Evolutionary conservation across 2,888 invertebrate genomes (phyloP).

Genomic region (Ypsolopha scabrella): DNA sequence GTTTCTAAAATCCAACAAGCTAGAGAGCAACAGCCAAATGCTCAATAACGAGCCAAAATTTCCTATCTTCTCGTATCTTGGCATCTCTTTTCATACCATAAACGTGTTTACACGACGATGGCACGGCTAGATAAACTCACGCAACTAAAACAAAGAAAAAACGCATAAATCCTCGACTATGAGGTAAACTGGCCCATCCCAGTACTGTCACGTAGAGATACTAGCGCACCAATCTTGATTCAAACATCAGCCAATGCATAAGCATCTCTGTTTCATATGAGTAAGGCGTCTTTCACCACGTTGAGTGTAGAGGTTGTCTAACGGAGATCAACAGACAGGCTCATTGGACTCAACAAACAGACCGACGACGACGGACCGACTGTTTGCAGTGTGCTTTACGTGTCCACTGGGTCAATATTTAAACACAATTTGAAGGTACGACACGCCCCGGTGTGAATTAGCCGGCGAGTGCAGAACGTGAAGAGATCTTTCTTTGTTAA

Average conservation of each 20-base stretch:
- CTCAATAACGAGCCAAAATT: too few relatives aligned
- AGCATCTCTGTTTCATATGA: too few relatives aligned
- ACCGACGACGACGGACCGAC: constrained; percentile 21
- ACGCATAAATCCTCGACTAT: constrained; percentile 24
- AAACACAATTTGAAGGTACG: constrained; percentile 61
- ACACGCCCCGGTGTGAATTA: constrained; percentile 44
- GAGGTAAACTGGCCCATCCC: constrained; percentile 14
- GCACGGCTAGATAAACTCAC: constrained; percentile 22
- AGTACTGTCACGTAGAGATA: too few relatives aligned
- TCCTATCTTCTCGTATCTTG: background rate
- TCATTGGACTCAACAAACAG: constrained; percentile 51
- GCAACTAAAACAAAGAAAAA: constrained; percentile 21
- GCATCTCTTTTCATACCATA: constrained; percentile 19
- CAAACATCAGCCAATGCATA: too few relatives aligned
- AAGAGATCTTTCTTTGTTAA: background rate
- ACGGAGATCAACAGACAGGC: constrained; percentile 35
- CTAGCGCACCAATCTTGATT: background rate
- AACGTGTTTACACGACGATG: constrained; percentile 29
- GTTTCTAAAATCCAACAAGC: too few relatives aligned
- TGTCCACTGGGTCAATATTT: constrained; percentile 49
- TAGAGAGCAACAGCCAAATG: too few relatives aligned
- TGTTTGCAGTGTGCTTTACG: constrained; percentile 51
- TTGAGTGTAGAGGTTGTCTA: constrained; percentile 11
- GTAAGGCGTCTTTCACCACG: background rate
- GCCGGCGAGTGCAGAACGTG: constrained; percentile 11